A percentile compares a stretch with the other conserved stretches of the same genome.
These are phyloP conservation scores for Drosophila neonasuta DNA, from an alignment of 2,888 invertebrate species.

Conservation along the genomic window DNA sequence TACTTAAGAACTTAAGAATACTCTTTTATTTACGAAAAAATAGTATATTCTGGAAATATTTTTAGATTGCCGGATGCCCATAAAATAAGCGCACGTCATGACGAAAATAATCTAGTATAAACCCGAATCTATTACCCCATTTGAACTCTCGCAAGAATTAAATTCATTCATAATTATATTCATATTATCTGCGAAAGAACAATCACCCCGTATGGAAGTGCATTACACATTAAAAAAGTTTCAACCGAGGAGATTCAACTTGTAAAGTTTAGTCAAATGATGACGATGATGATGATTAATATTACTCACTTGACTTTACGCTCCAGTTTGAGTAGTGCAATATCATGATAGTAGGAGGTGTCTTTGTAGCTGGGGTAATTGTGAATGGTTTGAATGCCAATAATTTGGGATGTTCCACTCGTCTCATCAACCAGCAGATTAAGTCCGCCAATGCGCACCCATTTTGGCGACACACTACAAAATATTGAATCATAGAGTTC, in stretches of 20 bases:
- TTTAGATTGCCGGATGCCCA: neutral
- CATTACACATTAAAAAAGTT: slow-evolving; percentile 8
- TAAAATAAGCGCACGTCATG: neutral
- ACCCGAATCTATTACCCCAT: neutral
- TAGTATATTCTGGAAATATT: neutral
- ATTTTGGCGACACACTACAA: slow-evolving; percentile 66
- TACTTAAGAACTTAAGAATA: too few species aligned
- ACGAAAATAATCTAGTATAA: neutral
- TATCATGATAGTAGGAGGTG: slow-evolving; percentile 75
- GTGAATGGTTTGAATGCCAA: slow-evolving; percentile 59
- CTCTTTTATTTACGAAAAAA: neutral
- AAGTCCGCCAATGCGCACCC: slow-evolving; percentile 78
- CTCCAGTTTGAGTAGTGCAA: slow-evolving; percentile 71
- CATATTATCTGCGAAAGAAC: slow-evolving; percentile 2
- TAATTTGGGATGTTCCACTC: slow-evolving; percentile 67
- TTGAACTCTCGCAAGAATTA: slow-evolving; percentile 6
- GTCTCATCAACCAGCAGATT: slow-evolving; percentile 72
- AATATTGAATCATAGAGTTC: neutral
- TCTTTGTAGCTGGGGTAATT: slow-evolving; percentile 71
- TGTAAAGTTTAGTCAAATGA: neutral
- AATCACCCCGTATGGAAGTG: slow-evolving; percentile 8
- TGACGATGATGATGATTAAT: slow-evolving; percentile 3
- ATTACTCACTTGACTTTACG: slow-evolving; percentile 69
- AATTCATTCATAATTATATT: slow-evolving; percentile 12
- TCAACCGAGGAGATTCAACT: slow-evolving; percentile 7